A percentile compares a stretch with the other conserved stretches of the same genome.
These are phyloP conservation scores for Melieria picta DNA, from an alignment of 2,888 invertebrate genomes.

Conservation along the genomic window DNA sequence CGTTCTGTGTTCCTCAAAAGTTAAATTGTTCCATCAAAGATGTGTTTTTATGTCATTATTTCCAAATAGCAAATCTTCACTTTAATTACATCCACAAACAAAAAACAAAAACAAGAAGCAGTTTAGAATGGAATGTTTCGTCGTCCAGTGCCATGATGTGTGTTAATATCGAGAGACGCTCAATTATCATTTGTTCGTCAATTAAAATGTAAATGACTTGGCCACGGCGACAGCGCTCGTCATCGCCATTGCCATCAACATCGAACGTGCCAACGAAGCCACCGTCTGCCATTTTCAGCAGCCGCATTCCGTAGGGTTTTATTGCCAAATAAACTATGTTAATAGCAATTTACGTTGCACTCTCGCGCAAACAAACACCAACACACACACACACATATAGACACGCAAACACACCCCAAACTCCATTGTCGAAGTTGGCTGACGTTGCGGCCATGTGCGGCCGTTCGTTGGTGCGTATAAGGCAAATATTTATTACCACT, in stretches of 20 bases:
- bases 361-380: not conserved
- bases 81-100: too few relatives aligned
- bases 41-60: too few relatives aligned
- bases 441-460: not conserved
- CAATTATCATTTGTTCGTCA: constrained; percentile 14
- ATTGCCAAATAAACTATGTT: constrained; percentile 22
- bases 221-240: constrained; percentile 42
- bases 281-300: not conserved
- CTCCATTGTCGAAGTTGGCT: not conserved
- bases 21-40: too few relatives aligned
- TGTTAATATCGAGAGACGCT: constrained; percentile 7
- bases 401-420: constrained; percentile 7
- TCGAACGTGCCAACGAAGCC: not conserved
- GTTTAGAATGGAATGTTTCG: too few relatives aligned
- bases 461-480: constrained; percentile 1
- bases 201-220: constrained; percentile 26
- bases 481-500: constrained; percentile 32
- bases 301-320: constrained; percentile 2
- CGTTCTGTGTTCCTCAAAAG: too few relatives aligned
- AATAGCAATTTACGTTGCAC: constrained; percentile 17
- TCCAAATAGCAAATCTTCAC: too few relatives aligned
- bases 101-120: too few relatives aligned
- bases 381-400: not conserved
- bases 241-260: not conserved
- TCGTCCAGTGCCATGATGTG: not conserved